Evolutionary conservation across 2,113 vertebrate species (phyloP), one percentile per base, ranked within the genome.

Genomic region (Dasypus novemcinctus): DNA sequence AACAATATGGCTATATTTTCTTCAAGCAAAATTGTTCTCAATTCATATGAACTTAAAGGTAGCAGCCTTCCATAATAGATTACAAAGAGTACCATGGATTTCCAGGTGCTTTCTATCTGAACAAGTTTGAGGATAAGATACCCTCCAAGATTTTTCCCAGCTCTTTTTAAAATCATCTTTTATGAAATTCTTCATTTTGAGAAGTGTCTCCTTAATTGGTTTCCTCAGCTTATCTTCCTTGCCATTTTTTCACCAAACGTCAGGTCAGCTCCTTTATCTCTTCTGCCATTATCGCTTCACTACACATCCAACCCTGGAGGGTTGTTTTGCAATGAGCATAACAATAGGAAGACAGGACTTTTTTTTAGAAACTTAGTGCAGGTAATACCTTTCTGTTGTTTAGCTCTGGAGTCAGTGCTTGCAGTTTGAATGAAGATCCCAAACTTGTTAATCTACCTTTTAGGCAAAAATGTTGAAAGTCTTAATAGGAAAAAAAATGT

Each of bases 71-170:
- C 74, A 75, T 66, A 79, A 74, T 96, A n/a, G 57, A 68, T 75
- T 79, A 38, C 36, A 88, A 82, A 69, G 80, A 92, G 88, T 79
- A 7, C 46, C 64, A 52, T 68, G 57, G 23, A 78, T 87, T 81
- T 64, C 85, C 91, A 97, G 78, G 81, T 97, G 94, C 63, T 97
- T 92, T 79, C 86, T 91, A 93, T 92, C 87, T 95, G 88, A 91
- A 63, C n/a, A 74, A 83, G 12, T 85, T 52, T 82, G 59, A 86
- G 54, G 82, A 68, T 78, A 71, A 66, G 29, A 46, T 86, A 33
- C 31, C 87, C 57, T 93, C 3, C 31, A 69, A 82, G 74, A 13
- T 69, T 78, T 81, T 72, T 90, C 43, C 7, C 4, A 84, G 57
- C 33, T 93, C 54, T 93, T 88, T 61, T 36, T 54, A 4, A 86